Percentiles rank a stretch among this genome's conserved stretches.
Evolutionary conservation across 2,888 invertebrate species (phyloP).

Genomic region (Crossocerus cetratus): DNA sequence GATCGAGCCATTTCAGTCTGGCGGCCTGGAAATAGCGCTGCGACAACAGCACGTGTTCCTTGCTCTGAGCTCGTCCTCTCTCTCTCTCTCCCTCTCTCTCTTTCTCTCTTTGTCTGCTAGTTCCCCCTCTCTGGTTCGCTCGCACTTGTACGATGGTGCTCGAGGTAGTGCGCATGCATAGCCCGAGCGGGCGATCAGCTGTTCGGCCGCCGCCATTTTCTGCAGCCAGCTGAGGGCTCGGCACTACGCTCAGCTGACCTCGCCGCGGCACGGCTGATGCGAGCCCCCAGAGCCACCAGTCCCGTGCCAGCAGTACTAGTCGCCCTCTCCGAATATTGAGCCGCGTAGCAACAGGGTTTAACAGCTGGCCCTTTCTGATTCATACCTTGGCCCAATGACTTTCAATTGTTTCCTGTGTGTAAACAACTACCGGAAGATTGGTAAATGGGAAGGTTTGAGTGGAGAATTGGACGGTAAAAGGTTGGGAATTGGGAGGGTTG

Average conservation of each 20-base stretch:
- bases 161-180: conserved; percentile 60
- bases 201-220: conserved; percentile 70
- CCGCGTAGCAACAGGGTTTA: no score
- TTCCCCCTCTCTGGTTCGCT: conserved; percentile 28
- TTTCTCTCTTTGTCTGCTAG: conserved; percentile 23
- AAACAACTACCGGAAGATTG: no score
- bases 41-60: conserved; percentile 15
- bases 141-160: no score
- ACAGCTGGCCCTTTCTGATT: no score
- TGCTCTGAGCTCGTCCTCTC: no score
- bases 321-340: background rate
- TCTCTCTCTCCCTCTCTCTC: no score
- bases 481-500: no score
- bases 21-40: conserved; percentile 50
- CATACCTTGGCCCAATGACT: no score
- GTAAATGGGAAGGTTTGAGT: no score
- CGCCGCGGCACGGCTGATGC: conserved; percentile 55
- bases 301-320: conserved; percentile 23
- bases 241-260: conserved; percentile 73
- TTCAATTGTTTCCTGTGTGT: no score
- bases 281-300: conserved; percentile 49
- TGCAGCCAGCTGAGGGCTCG: conserved; percentile 71
- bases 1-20: conserved; percentile 40
- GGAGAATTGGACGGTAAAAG: no score
- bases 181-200: conserved; percentile 67